Percentiles rank a stretch among this genome's conserved stretches.
Evolutionary conservation across 2,113 vertebrate genomes (phyloP).

Genomic region (Antennarius striatus): DNA sequence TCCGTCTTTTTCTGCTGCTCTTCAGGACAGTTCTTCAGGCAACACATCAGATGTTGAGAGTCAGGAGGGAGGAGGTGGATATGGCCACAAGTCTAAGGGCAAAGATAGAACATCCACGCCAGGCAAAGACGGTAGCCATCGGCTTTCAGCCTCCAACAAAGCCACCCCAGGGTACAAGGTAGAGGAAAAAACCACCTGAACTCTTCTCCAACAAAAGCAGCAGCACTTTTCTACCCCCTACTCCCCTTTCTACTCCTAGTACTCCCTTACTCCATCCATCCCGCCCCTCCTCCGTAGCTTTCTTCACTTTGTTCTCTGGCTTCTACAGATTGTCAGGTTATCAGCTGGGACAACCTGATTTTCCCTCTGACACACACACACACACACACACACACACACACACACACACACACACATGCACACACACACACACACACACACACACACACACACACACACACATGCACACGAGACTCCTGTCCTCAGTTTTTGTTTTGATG

Average conservation of each 20-base stretch:
- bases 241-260: conserved; percentile 71
- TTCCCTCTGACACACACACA: conserved; percentile 16
- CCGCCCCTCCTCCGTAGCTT: conserved; percentile 60
- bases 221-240: conserved; percentile 79
- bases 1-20: conserved; percentile 29
- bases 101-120: conserved; percentile 88
- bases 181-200: conserved; percentile 99
- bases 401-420: conserved; percentile 35
- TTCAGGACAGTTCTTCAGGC: conserved; percentile 94
- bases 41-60: conserved; percentile 94
- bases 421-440: conserved; percentile 43
- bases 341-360: conserved; percentile 62
- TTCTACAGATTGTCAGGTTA: conserved; percentile 67
- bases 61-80: conserved; percentile 90
- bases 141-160: conserved; percentile 88
- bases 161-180: conserved; percentile 98
- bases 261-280: conserved; percentile 70
- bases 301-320: conserved; percentile 66
- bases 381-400: conserved; percentile 32
- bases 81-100: conserved; percentile 80
- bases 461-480: conserved; percentile 35
- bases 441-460: conserved; percentile 31
- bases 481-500: conserved; percentile 56
- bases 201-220: conserved; percentile 82
- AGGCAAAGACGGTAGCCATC: conserved; percentile 89